A percentile compares a stretch with the other conserved stretches of the same genome.
Conservation (phyloP, 1,140 invertebrate genomes). For the Drosophila kanapiae region DNA sequence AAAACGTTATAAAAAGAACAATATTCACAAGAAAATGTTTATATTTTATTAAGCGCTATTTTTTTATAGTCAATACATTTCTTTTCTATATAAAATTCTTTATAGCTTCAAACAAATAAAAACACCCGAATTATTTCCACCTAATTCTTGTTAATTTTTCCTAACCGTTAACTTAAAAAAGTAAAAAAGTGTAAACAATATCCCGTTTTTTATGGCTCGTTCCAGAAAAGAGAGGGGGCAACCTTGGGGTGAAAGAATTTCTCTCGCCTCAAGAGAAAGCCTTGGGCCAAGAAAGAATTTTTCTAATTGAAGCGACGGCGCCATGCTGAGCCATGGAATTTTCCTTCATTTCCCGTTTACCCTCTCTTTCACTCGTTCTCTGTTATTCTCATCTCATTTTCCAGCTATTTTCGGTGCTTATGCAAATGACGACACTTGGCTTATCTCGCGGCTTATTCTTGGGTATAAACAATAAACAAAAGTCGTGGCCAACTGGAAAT, state of each 20-base stretch:
- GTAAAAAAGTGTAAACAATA: neutral
- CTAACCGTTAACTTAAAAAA: neutral
- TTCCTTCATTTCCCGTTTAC: slow-evolving; percentile 23
- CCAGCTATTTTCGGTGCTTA: slow-evolving; percentile 39
- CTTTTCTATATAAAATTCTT: too few species aligned
- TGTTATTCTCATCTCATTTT: slow-evolving; percentile 14
- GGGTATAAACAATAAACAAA: slow-evolving; percentile 64
- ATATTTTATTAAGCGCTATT: too few species aligned
- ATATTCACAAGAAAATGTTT: neutral
- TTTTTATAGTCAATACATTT: too few species aligned
- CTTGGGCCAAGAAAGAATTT: slow-evolving; percentile 46
- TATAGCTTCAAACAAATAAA: neutral
- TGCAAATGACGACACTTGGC: slow-evolving; percentile 68
- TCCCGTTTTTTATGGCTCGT: slow-evolving; percentile 22
- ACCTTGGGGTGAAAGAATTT: slow-evolving; percentile 33
- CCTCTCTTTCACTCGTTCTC: neutral
- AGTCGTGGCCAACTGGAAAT: slow-evolving; percentile 56
- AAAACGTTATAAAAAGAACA: neutral
- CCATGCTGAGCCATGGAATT: slow-evolving; percentile 68
- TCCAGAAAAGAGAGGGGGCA: slow-evolving; percentile 8
- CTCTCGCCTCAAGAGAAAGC: slow-evolving; percentile 58
- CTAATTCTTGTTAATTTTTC: neutral
- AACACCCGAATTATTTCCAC: too few species aligned
- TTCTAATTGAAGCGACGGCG: slow-evolving; percentile 70
- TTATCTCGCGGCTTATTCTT: slow-evolving; percentile 49